These are phyloP conservation scores for Nilaparvata lugens DNA, from an alignment of 1,140 invertebrate species.

Conservation along the genomic window DNA sequence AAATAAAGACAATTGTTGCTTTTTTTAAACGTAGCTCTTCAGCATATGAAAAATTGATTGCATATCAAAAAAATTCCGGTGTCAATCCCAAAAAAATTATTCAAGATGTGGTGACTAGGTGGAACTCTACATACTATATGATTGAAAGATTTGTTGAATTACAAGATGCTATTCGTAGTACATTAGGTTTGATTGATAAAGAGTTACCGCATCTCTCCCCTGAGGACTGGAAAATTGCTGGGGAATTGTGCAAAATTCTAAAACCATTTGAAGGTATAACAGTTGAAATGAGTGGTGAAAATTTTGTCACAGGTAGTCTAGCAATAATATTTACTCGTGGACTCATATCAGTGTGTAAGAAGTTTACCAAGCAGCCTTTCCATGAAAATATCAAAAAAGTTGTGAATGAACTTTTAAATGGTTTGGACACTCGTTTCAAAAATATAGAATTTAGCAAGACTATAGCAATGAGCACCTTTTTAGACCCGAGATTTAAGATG, in stretches of 20 bases:
- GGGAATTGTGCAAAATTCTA: slow-evolving; percentile 29
- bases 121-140: slow-evolving; percentile 35
- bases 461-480: slow-evolving; percentile 31
- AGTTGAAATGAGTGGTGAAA: slow-evolving; percentile 34
- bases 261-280: slow-evolving; percentile 33
- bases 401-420: slow-evolving; percentile 8
- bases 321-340: slow-evolving; percentile 9
- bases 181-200: slow-evolving; percentile 29
- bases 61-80: slow-evolving; percentile 5
- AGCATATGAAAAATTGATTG: neutral
- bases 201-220: slow-evolving; percentile 29
- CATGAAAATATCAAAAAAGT: no score
- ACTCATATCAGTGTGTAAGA: slow-evolving; percentile 21
- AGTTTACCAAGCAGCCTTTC: slow-evolving; percentile 14
- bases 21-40: slow-evolving; percentile 2
- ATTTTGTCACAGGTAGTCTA: slow-evolving; percentile 24
- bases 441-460: slow-evolving; percentile 29
- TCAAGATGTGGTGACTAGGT: slow-evolving; percentile 30
- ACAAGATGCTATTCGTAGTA: slow-evolving; percentile 25
- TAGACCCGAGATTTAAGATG: slow-evolving; percentile 7
- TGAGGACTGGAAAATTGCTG: slow-evolving; percentile 29
- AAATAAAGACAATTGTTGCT: neutral
- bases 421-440: slow-evolving; percentile 29
- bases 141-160: slow-evolving; percentile 30
- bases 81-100: slow-evolving; percentile 24